These are phyloP conservation scores for Acanthurus lineatus DNA, from an alignment of 2,797 vertebrate species.

Conservation along the genomic window DNA sequence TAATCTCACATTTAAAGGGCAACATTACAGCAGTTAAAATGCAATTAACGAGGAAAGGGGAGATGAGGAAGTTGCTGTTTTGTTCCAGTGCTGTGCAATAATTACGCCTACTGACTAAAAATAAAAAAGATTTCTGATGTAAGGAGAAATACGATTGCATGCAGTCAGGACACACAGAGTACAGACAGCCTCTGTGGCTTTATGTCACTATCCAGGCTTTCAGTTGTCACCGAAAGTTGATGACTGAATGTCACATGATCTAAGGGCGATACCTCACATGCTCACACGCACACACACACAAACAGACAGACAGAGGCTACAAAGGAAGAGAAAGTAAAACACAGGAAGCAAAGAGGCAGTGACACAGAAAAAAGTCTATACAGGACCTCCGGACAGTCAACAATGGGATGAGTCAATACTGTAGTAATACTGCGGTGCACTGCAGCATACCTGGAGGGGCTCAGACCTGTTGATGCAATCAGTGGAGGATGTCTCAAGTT, in stretches of 20 bases:
- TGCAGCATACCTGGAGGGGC: slow-evolving; percentile 76
- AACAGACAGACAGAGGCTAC: background rate
- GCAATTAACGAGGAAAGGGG: slow-evolving; percentile 35
- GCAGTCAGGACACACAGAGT: slow-evolving; percentile 19
- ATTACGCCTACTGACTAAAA: slow-evolving; percentile 28
- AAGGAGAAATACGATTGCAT: slow-evolving; percentile 9
- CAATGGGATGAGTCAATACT: slow-evolving; percentile 65
- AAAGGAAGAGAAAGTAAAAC: slow-evolving; percentile 34
- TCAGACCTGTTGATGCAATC: slow-evolving; percentile 79
- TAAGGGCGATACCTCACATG: background rate
- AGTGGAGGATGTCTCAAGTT: slow-evolving; percentile 61
- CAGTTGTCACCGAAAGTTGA: slow-evolving; percentile 37
- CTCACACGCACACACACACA: background rate
- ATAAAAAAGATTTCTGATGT: slow-evolving; percentile 28
- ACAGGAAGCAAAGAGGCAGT: slow-evolving; percentile 35
- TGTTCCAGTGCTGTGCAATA: slow-evolving; percentile 30
- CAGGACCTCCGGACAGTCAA: slow-evolving; percentile 49
- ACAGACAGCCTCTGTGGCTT: slow-evolving; percentile 16
- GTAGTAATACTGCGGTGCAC: slow-evolving; percentile 66
- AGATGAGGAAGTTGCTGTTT: slow-evolving; percentile 13
- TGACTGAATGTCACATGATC: slow-evolving; percentile 47
- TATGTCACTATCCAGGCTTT: slow-evolving; percentile 38
- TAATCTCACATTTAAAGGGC: slow-evolving; percentile 31
- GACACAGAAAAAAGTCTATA: slow-evolving; percentile 38
- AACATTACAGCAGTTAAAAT: slow-evolving; percentile 23